A percentile compares a stretch with the other conserved stretches of the same genome.
Evolutionary conservation across 1,140 invertebrate genomes (phyloP).

Genomic region (Rhopalosiphum maidis): DNA sequence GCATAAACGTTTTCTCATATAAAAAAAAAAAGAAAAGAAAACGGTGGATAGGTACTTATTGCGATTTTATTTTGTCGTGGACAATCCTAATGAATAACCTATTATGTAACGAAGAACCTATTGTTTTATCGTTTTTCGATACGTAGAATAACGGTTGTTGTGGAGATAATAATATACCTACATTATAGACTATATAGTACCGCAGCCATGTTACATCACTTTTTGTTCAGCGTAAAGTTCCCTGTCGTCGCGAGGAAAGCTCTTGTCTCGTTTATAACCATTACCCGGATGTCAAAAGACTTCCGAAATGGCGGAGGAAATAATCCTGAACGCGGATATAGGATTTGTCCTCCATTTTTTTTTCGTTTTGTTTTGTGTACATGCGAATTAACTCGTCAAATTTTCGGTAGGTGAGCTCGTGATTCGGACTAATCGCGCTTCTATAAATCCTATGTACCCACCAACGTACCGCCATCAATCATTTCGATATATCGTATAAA

Average conservation of each 20-base stretch:
- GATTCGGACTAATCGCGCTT: not conserved
- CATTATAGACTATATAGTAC: not conserved
- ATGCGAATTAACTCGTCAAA: not conserved
- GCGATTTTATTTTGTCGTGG: not conserved
- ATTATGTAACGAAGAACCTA: not conserved
- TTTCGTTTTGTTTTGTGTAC: not conserved
- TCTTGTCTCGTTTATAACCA: not conserved
- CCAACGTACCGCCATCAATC: not conserved
- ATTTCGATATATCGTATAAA: not conserved
- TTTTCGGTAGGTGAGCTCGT: not conserved
- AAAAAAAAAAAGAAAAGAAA: not conserved
- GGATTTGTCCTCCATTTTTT: not conserved
- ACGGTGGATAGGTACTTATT: not conserved
- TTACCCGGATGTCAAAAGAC: not conserved
- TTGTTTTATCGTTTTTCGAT: not conserved
- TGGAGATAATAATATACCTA: not conserved
- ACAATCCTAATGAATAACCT: not conserved
- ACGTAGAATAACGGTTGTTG: not conserved
- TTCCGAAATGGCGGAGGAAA: not conserved
- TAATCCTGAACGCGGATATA: not conserved
- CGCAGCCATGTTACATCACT: not conserved
- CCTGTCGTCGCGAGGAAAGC: not conserved
- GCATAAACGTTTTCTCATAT: not conserved
- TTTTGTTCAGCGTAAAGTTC: not conserved
- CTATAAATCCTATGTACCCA: not conserved